Evolutionary conservation across 2,888 invertebrate genomes (phyloP).

Genomic region (Metacarcinus magister): DNA sequence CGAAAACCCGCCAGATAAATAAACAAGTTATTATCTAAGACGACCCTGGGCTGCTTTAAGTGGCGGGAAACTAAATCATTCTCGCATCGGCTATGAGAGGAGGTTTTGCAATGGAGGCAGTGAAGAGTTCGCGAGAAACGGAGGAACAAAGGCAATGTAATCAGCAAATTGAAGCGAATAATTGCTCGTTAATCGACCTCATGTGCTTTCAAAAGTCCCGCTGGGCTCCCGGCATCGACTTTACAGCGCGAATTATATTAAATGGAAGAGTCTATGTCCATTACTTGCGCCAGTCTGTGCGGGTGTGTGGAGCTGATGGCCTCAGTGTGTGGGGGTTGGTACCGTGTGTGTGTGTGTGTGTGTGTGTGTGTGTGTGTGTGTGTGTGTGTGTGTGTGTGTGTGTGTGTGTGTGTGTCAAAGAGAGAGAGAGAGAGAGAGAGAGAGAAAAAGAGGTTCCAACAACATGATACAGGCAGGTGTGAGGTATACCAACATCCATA

Average conservation of each 20-base stretch:
- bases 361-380: too few species aligned
- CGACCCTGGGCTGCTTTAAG: too few species aligned
- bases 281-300: neutral
- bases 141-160: slow-evolving; percentile 52
- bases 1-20: neutral
- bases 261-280: slow-evolving; percentile 7
- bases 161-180: slow-evolving; percentile 63
- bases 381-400: too few species aligned
- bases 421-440: too few species aligned
- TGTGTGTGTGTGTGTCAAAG: too few species aligned
- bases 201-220: slow-evolving; percentile 30
- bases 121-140: neutral
- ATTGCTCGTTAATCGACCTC: slow-evolving; percentile 62
- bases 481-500: too few species aligned
- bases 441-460: too few species aligned
- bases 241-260: neutral
- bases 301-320: neutral
- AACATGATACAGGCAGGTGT: too few species aligned
- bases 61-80: too few species aligned
- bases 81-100: too few species aligned
- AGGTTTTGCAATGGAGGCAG: neutral
- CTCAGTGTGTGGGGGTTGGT: neutral
- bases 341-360: too few species aligned
- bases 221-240: neutral
- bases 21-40: too few species aligned